phyloP scores from a whole-genome alignment of 2,797 vertebrate genomes.

The Alca torda region DNA sequence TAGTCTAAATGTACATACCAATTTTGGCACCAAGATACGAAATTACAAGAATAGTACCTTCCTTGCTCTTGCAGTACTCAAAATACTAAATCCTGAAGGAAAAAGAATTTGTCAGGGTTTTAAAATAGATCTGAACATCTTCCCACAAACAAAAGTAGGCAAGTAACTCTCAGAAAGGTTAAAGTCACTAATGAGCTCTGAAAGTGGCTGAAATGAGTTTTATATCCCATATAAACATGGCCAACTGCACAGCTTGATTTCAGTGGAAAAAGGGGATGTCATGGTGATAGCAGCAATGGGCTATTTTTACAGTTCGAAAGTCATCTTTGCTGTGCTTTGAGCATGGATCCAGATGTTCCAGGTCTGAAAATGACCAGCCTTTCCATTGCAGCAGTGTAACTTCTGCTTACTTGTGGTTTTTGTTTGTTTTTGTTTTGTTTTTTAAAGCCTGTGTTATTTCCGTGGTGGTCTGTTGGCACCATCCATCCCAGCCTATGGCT shows the following conservation, averaged over 20 bases:
- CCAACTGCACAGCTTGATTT: background rate
- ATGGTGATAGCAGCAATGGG: background rate
- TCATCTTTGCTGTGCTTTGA: background rate
- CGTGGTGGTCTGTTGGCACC: too few relatives aligned
- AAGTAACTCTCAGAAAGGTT: background rate
- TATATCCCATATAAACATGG: background rate
- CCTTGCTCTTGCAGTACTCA: background rate
- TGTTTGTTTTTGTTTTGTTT: too few relatives aligned
- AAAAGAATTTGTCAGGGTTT: background rate
- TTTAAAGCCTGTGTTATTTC: too few relatives aligned
- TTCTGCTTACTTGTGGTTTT: too few relatives aligned
- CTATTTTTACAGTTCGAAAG: background rate
- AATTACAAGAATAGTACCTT: background rate
- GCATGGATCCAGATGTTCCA: background rate
- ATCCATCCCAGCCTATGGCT: too few relatives aligned
- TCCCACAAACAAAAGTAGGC: background rate
- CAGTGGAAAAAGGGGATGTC: background rate
- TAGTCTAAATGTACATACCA: background rate
- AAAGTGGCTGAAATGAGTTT: background rate
- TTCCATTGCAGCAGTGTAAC: too few relatives aligned
- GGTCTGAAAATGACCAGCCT: too few relatives aligned
- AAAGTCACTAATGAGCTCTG: background rate
- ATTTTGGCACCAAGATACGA: background rate
- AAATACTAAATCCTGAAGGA: background rate
- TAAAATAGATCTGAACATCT: background rate